Percentiles rank a stretch among this genome's conserved stretches.
These are phyloP conservation scores for Dipus sagitta DNA, from an alignment of 2,797 vertebrate genomes.

Conservation along the genomic window DNA sequence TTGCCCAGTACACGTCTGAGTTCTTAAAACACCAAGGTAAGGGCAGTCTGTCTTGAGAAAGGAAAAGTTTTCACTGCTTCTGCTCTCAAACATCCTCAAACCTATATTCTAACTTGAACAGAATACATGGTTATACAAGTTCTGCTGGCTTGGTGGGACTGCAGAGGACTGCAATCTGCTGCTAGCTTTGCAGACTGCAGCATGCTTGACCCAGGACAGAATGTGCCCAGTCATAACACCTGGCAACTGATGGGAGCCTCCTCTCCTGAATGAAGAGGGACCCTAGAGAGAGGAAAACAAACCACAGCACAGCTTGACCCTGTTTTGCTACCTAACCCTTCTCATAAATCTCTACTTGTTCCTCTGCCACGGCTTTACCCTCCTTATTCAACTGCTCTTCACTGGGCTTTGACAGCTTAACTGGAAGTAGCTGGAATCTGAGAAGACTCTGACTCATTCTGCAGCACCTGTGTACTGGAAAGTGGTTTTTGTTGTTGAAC, in stretches of 20 bases:
- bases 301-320: conserved; percentile 38
- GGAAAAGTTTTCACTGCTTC: conserved; percentile 33
- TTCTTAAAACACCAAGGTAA: conserved; percentile 31
- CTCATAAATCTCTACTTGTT: conserved; percentile 33
- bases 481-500: neutral
- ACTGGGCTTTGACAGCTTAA: conserved; percentile 3
- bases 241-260: conserved; percentile 58
- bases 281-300: conserved; percentile 66
- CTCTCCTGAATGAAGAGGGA: conserved; percentile 66
- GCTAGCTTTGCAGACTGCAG: conserved; percentile 83
- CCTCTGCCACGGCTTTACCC: neutral
- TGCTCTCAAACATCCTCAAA: conserved; percentile 42
- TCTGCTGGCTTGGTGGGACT: conserved; percentile 53
- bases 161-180: conserved; percentile 79
- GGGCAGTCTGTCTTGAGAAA: neutral
- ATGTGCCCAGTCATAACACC: conserved; percentile 60
- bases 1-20: neutral
- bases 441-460: conserved; percentile 36
- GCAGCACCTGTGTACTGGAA: neutral
- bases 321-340: conserved; percentile 55
- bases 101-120: neutral
- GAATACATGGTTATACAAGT: neutral
- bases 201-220: conserved; percentile 74
- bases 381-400: conserved; percentile 50
- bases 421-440: conserved; percentile 36